Evolutionary conservation across 2,888 invertebrate species (phyloP), one percentile per base, ranked within the genome.

Genomic region (Isotomurus palustris): DNA sequence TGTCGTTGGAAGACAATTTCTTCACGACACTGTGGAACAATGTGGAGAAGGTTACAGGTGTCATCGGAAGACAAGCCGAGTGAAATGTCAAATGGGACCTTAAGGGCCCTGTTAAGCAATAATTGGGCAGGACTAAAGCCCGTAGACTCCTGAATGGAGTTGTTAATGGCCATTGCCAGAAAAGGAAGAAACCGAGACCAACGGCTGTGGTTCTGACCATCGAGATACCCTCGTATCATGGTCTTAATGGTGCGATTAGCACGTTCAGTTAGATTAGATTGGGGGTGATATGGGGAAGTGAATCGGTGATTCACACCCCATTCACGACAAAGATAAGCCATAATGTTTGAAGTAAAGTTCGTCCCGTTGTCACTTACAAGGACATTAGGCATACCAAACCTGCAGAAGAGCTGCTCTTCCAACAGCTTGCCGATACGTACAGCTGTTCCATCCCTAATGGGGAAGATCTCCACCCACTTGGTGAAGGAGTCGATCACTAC

Each of bases 401-500:
- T 8, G 12, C 32, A 32, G 32, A 32, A 32, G 32, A 32, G 32
- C 32, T 32, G 32, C 32, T 8, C 12, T 12, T 32, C 32, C n/a
- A n/a, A n/a, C n/a, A 53, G 29, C 0, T 53, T 43, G 0, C 50
- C 47, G 12, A 65, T 35, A 3, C 51, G 27, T 2, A 24, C 17
- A 1, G 63, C 44, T 10, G 56, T 56, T 0, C 51, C 56, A 5
- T 56, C 49, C 2, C 47, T 27, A 0, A 69, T 5, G 0, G 66
- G 61, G 12, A 56, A 50, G 0, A 62, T 0, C 19, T 44, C 44
- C 8, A 49, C 50, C 48, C 40, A 68, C 53, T 64, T 67, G 1
- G 62, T 57, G 27, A 66, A 62, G 1, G 49, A 48, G 43, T 68
- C 66, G 1, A 58, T 55, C 6, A 61, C 29, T 1, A 62, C 61